Evolutionary conservation across 2,888 invertebrate genomes (phyloP), one percentile per base, ranked within the genome.

Genomic region (Axea sp.): DNA sequence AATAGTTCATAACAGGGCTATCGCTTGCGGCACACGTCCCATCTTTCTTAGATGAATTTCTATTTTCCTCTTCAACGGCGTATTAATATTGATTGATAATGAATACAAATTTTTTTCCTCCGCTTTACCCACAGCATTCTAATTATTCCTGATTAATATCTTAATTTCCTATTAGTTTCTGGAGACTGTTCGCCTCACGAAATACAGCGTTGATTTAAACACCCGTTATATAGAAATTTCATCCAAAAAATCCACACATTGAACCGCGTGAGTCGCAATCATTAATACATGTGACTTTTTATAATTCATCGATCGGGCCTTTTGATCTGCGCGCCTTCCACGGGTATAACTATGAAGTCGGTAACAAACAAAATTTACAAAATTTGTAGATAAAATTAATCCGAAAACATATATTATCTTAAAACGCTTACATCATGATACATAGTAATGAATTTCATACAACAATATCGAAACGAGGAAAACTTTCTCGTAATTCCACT

Each of bases 141-240:
- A 60, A 59, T 35, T 9, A 28, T 49, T 30, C 17, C 35, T 60
- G 68, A 69, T 59, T 69, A 53, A 69, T 60, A 69, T 69, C 68
- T 69, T 53, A 60, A 69, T 69, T 69, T 60, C 53, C 59, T 69
- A 60, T 68, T 57, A 53, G 59, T 69, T 53, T 35, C 14, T 19
- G 9, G 11, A 59, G 67, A 59, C 49, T 51, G 22, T 47, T 57
- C 57, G 47, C 45, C 12, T 68, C 51, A 68, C 59, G 43, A 43
- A 59, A 51, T 15, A 49, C 5, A 30, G 49, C 59, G 22, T 51
- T 43, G 68, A 59, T 51, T 59, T 51, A 68, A 68, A 59, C 57
- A 59, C 68, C 68, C 68, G 69, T 69, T 69, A 60, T 60, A 69
- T 28, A 37, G 53, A 69, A 53, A 69, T 69, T 59, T 69, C 60